Base-by-base conservation (phyloP, 2,113 vertebrate species). In the Lepus timidus region DNA sequence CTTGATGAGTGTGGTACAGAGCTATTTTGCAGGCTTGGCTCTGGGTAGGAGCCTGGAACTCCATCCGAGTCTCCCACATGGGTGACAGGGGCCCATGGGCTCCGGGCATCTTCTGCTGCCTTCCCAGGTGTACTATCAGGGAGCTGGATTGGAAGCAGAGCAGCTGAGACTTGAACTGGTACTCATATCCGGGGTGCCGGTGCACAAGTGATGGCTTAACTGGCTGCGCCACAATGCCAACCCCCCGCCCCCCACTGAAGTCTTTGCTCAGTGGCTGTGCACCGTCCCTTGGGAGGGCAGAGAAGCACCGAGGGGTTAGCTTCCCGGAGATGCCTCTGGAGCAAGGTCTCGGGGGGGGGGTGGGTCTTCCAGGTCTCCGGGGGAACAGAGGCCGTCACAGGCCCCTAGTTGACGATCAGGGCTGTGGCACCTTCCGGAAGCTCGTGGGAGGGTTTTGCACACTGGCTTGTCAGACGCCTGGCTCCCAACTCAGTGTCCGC, bases 381-480 rank as follows among this genome's bases (percentile, higher is more conserved):
- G 29, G 14, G 29, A 68, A 19, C 7, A 3, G 78, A 16, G 1
- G 19, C 51, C 0, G 1, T 14, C 22, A 14, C 1, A 3, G 20
- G 13, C 8, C 55, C 55, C 29, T 22, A 0, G 0, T 83, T 5
- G 67, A 36, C 29, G 67, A 51, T 16, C 3, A 2, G 39, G 39
- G 71, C 19, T 0, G 73, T 27, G 73, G 67, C 23, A 2, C 16
- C 10, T 3, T 51, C 44, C 27, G 65, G 29, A 61, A 39, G n/a
- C 65, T 31, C 12, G 0, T 1, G 0, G 1, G 14, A n/a, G 25
- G 9, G 44, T 23, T 31, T 11, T 2, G 33, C 17, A 16, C 1
- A 4, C 8, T 39, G 1, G 6, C n/a, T 52, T 12, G 44, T 55
- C 27, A 12, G 3, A 36, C 19, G 12, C 74, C 39, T 22, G 1